Base-by-base conservation (phyloP, 2,797 vertebrate species). In the Eulemur rubriventer region DNA sequence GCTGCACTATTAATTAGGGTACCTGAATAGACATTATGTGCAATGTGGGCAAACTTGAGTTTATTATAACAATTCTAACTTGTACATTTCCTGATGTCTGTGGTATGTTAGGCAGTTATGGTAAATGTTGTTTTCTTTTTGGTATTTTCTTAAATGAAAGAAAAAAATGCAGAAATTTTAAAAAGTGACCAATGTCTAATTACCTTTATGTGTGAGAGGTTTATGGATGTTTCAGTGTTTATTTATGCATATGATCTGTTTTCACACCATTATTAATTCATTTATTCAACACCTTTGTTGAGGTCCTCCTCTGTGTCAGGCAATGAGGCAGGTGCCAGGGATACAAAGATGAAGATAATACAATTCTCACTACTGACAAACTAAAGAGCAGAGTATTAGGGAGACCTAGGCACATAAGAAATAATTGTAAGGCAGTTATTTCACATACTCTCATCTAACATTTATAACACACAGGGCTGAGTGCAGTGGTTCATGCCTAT, bases 1-100 rank as follows among this genome's bases (percentile, higher is more conserved):
- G 38, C 78, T 93, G 52, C 7, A 41, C 67, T 80, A 78, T 91
- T 96, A 82, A 95, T 50, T 48, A 50, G 24, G 50, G 14, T 33
- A 89, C 28, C 81, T 96, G 90, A 97, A 89, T 75, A 87, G 72
- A 72, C 33, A 48, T 85, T 81, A 73, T 67, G 65, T 83, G n/a
- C 65, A 50, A 38, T 89, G 79, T 89, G 80, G 92, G 57, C 72
- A 43, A 93, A 86, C 72, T 83, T 83, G 65, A 80, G 52, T 69
- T 80, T 93, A 89, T 89, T 91, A 55, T 43, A 94, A 83, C 55
- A 97, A 89, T 79, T 91, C 43, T 83, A 91, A 57, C 43, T 61
- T 84, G 46, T 28, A 7, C 41, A 81, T 83, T 95, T 94, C 86
- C 78, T 91, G 30, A 95, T 17, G 48, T 94, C 86, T 89, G 55